Evolutionary conservation across 2,888 invertebrate genomes (phyloP).

Genomic region (Rhamphomyia laevipes): DNA sequence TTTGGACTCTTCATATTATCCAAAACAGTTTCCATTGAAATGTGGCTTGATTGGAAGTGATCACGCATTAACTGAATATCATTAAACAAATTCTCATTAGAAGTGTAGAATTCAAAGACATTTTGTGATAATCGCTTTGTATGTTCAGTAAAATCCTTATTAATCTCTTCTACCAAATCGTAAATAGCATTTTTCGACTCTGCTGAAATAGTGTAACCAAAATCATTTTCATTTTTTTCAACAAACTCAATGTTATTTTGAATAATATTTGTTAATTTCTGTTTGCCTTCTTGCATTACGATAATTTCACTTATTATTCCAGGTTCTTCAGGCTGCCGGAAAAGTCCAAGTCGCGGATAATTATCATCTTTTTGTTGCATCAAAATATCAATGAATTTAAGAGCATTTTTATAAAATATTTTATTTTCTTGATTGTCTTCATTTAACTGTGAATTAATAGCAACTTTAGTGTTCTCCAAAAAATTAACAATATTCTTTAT

Average conservation of each 20-base stretch:
- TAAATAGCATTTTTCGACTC: slow-evolving; percentile 3
- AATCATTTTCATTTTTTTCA: slow-evolving; percentile 1
- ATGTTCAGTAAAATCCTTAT: neutral
- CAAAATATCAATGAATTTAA: neutral
- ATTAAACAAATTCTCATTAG: no score
- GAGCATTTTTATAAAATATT: neutral
- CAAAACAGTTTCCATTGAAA: no score
- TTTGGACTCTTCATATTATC: no score
- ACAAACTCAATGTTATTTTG: neutral
- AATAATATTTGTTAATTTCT: neutral
- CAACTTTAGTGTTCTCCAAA: neutral
- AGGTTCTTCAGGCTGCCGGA: neutral
- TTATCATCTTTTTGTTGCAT: neutral
- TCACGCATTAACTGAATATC: no score
- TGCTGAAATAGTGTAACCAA: slow-evolving; percentile 7
- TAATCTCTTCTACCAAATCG: slow-evolving; percentile 2
- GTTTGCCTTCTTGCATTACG: neutral
- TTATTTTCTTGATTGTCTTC: neutral
- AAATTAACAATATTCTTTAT: slow-evolving; percentile 3
- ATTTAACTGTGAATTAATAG: neutral
- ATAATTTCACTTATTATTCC: neutral
- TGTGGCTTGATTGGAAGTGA: no score
- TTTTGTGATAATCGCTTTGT: no score
- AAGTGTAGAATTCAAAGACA: no score
- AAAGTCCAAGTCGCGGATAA: neutral